Conservation (phyloP, 1,140 invertebrate genomes). For the Himalopsyche phryganea region DNA sequence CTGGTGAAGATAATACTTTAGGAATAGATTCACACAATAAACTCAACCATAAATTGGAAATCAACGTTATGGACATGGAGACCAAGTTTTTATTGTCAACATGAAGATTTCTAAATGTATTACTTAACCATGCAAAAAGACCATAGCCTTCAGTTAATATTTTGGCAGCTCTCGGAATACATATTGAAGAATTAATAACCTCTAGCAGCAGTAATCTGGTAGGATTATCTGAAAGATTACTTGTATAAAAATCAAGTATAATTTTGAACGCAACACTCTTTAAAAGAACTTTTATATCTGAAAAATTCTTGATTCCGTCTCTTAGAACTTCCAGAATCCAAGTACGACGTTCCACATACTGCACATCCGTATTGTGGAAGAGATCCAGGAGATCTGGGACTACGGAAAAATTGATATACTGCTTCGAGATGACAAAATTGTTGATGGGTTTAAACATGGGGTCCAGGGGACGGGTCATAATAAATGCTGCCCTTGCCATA, state of each 20-base stretch:
- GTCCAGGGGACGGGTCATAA: conserved; percentile 64
- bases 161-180: conserved; percentile 57
- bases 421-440: conserved; percentile 68
- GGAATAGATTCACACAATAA: conserved; percentile 17
- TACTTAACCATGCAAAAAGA: conserved; percentile 60
- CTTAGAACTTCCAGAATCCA: conserved; percentile 68
- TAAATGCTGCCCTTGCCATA: conserved; percentile 60
- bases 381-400: conserved; percentile 76
- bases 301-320: conserved; percentile 58
- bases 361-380: conserved; percentile 65
- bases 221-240: conserved; percentile 47
- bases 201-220: conserved; percentile 61
- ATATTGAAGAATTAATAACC: conserved; percentile 56
- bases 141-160: conserved; percentile 60
- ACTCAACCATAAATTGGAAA: conserved; percentile 24
- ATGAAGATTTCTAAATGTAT: conserved; percentile 36
- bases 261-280: conserved; percentile 55
- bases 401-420: conserved; percentile 61
- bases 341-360: conserved; percentile 55
- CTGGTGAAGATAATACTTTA: conserved; percentile 4
- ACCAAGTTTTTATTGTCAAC: conserved; percentile 37
- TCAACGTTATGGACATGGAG: conserved; percentile 13
- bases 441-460: conserved; percentile 65
- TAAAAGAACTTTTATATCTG: conserved; percentile 51
- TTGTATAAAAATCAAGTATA: conserved; percentile 53